Base-by-base conservation (phyloP, 1,140 invertebrate genomes). In the Drosophila simulans region DNA sequence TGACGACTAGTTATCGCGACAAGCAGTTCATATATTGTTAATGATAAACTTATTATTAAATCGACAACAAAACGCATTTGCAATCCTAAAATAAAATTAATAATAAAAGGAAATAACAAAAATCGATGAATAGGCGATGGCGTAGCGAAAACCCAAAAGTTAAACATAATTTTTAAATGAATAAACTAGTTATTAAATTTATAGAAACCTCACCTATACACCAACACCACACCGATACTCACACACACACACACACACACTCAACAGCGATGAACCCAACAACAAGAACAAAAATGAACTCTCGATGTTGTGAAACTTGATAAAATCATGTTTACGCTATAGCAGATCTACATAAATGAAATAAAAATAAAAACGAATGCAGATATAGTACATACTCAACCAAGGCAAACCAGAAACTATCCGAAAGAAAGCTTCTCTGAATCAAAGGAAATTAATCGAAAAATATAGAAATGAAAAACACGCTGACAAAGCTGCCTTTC, bases 221-320 rank as follows among this genome's bases (percentile, higher is more conserved):
- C 13, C 22, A 40, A 64, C 48, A 45, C 42, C 20, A 40, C 15
- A 56, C 27, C 43, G 13, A 45, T n/a, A 66, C 46, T 56, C 37
- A 49, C 54, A 39, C 35, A 63, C 55, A 62, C 59, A 78, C n/a
- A n/a, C 51, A 57, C 39, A 35, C 43, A 60, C 52, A 81, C 60
- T 68, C 68, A 54, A 82, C 75, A 88, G 75, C 79, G 66, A 86
- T 78, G 76, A 70, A 55, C 65, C 76, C 75, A 70, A 86, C 62
- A 88, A 83, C 57, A 89, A 82, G 76, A 88, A 83, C 80, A 83
- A 90, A 90, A 85, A 91, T 81, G 89, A 91, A 92, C 91, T 92
- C 91, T 91, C 81, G 91, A 92, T 92, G 91, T 92, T 92, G 91
- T 92, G 91, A 92, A 86, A 91, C 88, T 91, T 91, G 90, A 91